Percentiles rank a stretch among this genome's conserved stretches.
These are phyloP conservation scores for Pangasius larnaudii DNA, from an alignment of 2,797 vertebrate genomes.

Conservation along the genomic window DNA sequence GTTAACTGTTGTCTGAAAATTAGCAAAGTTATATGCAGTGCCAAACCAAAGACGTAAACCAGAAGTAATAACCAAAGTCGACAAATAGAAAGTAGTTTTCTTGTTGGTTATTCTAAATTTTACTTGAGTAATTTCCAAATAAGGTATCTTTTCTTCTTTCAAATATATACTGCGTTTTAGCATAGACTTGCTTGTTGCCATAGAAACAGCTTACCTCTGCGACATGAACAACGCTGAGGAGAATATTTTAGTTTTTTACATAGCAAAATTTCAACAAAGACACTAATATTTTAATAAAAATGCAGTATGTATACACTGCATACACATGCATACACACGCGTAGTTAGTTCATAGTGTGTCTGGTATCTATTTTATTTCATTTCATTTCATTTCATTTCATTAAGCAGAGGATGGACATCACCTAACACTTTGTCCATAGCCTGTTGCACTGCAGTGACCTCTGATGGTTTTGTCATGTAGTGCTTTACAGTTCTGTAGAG, in stretches of 20 bases:
- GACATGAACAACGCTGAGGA: background rate
- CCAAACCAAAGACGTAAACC: background rate
- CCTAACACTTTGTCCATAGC: background rate
- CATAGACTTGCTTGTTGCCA: background rate
- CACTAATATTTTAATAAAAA: background rate
- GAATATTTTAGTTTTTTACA: background rate
- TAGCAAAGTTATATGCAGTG: background rate
- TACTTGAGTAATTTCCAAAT: background rate
- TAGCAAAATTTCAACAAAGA: background rate
- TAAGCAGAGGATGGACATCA: background rate
- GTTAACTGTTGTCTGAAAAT: background rate
- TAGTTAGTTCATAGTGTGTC: too few species aligned
- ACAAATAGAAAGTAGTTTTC: background rate
- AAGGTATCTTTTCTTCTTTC: background rate
- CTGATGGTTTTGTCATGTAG: constrained; percentile 16
- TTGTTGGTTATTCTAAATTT: background rate
- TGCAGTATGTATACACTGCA: too few species aligned
- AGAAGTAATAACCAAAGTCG: background rate
- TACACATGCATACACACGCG: background rate
- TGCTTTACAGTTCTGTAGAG: background rate
- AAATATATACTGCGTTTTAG: background rate
- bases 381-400: background rate
- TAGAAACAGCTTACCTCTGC: background rate
- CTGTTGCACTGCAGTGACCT: constrained; percentile 9
- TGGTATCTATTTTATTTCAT: background rate